Base-by-base conservation (phyloP, 92 coral and sea anemone species). In the Epizoanthus stellaris region DNA sequence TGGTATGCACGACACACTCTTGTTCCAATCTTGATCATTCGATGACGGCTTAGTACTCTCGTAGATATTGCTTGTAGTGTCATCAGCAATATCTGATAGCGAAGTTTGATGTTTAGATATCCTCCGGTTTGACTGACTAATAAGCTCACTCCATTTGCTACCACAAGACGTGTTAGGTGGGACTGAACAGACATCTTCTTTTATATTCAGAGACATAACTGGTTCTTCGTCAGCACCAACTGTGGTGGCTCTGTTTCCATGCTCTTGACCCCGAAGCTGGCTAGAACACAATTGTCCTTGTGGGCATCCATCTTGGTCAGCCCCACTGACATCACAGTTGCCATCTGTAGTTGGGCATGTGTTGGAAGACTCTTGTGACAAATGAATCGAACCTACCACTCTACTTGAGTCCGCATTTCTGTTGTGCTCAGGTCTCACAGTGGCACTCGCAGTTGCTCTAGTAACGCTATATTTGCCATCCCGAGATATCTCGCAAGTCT, bases 1-100 rank as follows among this genome's bases (percentile, higher is more conserved):
- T 34, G 90, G 88, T 19, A 91, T 79, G 68, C 95, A 95, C 36
- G 93, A 83, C 65, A 87, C 89, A 43, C 75, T 45, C 72, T 80
- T 82, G 71, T 68, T 70, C 56, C 9, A 52, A 52, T 52, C 56
- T 52, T 52, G 56, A 10, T 68, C 82, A 25, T 82, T 77, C 53
- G 73, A 12, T 19, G 21, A 19, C 25, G 71, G 12, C 20, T 30
- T 43, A 1, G 7, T n/a, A 6, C 39, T 52, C 56, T 52, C 56
- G 36, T 30, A 30, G 36, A 30, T 30, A 2, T 30, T 30, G 36
- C 36, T 30, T 30, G 36, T 30, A 30, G 36, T 30, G 36, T 2
- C 36, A 30, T 30, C 36, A 30, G 36, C 36, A 30, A 30, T 30
- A 30, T 30, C 36, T 30, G 36, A 30, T 30, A 30, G 36, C 36